phyloP scores from a whole-genome alignment of 92 coral and sea anemone genomes.

The Umimayanthus chanpuru region DNA sequence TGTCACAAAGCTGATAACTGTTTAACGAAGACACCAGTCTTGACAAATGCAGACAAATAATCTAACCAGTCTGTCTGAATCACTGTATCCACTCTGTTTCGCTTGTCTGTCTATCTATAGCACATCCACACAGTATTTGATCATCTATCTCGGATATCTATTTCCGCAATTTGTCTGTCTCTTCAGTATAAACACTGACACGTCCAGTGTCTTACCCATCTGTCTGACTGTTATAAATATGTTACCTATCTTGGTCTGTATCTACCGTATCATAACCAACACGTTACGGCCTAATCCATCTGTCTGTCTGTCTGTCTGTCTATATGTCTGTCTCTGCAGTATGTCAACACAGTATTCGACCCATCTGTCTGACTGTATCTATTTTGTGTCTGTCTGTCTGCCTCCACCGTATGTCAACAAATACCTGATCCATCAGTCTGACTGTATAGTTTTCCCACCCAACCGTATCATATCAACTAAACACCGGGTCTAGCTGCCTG shows the following conservation, averaged over 20 bases:
- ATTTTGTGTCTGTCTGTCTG: background rate
- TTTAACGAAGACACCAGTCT: constrained; percentile 25
- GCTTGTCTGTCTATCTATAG: background rate
- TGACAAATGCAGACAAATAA: background rate
- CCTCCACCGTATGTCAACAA: background rate
- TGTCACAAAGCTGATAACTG: constrained; percentile 87
- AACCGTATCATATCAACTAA: background rate
- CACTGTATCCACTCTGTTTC: background rate
- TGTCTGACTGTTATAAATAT: no score
- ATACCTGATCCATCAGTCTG: background rate
- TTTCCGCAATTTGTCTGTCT: no score
- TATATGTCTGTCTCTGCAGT: background rate
- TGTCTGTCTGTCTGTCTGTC: background rate
- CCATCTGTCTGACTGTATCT: background rate
- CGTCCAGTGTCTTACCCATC: no score
- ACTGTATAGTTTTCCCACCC: no score
- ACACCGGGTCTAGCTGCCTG: background rate
- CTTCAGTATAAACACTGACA: no score
- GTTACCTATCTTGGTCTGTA: no score
- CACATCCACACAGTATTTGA: no score
- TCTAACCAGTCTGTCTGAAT: background rate
- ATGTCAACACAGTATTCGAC: background rate
- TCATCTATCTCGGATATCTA: no score
- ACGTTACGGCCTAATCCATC: no score
- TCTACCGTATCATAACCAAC: no score